Evolutionary conservation across 2,797 vertebrate genomes (phyloP).

Genomic region (Pristis pectinata): DNA sequence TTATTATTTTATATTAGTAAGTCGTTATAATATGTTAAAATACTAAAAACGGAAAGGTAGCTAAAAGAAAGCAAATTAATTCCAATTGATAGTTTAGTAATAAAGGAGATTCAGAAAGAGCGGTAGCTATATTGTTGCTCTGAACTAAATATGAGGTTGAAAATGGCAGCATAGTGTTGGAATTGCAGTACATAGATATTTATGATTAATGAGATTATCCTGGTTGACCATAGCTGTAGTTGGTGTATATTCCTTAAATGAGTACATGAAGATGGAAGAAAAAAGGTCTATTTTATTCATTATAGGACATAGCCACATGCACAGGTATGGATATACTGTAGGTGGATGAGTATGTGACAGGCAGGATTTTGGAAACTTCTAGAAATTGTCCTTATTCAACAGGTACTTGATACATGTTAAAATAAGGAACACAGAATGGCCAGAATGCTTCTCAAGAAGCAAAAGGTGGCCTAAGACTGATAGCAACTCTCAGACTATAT

Average conservation of each 20-base stretch:
- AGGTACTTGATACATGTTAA: too few species aligned
- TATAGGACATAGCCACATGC: too few species aligned
- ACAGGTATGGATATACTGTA: too few species aligned
- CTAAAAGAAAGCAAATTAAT: neutral
- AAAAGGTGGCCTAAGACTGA: neutral
- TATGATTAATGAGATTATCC: too few species aligned
- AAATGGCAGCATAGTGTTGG: neutral
- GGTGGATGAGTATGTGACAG: too few species aligned
- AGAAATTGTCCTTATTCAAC: neutral
- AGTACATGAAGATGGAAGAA: too few species aligned
- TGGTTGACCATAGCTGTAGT: too few species aligned
- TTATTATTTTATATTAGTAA: too few species aligned
- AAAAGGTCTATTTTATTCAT: too few species aligned
- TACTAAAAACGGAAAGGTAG: neutral
- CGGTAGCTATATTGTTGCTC: neutral
- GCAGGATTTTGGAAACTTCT: neutral
- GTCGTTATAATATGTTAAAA: neutral
- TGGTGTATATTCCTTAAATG: too few species aligned
- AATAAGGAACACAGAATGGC: neutral
- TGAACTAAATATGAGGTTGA: neutral
- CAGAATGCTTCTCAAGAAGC: neutral
- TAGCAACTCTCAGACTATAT: neutral
- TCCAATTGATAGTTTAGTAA: neutral
- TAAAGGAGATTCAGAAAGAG: neutral
- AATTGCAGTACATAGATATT: too few species aligned